phyloP scores from a whole-genome alignment of 2,113 vertebrate genomes.

The Sprattus sprattus region DNA sequence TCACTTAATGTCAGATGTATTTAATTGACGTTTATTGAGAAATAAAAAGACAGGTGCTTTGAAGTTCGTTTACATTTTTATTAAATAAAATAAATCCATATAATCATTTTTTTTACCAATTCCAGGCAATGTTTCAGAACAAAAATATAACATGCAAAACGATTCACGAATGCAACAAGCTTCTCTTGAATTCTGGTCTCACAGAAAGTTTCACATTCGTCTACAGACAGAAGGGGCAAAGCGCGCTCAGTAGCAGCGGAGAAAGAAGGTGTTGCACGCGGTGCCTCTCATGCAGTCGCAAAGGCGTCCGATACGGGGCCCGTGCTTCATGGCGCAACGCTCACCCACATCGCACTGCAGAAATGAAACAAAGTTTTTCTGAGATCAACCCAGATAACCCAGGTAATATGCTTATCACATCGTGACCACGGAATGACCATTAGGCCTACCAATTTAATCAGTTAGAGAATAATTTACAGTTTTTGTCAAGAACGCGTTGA shows the following conservation, averaged over 20 bases:
- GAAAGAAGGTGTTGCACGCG: slow-evolving; percentile 77
- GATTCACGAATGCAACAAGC: not conserved
- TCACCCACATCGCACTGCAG: slow-evolving; percentile 75
- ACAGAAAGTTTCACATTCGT: not conserved
- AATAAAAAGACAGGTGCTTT: not conserved
- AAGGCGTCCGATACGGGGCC: slow-evolving; percentile 76
- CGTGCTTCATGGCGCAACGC: slow-evolving; percentile 76
- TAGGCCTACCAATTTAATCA: too few species aligned
- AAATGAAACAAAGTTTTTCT: not conserved
- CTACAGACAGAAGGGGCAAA: slow-evolving; percentile 13
- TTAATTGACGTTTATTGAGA: not conserved
- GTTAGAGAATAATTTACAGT: not conserved
- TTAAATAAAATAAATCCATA: slow-evolving; percentile 62
- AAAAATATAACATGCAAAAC: slow-evolving; percentile 35
- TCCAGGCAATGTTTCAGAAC: slow-evolving; percentile 37
- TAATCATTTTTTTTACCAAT: slow-evolving; percentile 33
- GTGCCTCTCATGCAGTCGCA: slow-evolving; percentile 77
- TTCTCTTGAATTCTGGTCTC: slow-evolving; percentile 8
- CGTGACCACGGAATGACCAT: not conserved
- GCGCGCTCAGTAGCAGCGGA: slow-evolving; percentile 74
- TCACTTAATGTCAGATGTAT: too few species aligned
- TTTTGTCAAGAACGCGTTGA: too few species aligned
- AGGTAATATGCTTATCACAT: too few species aligned
- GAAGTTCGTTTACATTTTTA: slow-evolving; percentile 49
- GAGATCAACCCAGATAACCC: not conserved